A percentile compares a stretch with the other conserved stretches of the same genome.
These are phyloP conservation scores for Chelidonichthys spinosus DNA, from an alignment of 2,797 vertebrate species.

Conservation along the genomic window DNA sequence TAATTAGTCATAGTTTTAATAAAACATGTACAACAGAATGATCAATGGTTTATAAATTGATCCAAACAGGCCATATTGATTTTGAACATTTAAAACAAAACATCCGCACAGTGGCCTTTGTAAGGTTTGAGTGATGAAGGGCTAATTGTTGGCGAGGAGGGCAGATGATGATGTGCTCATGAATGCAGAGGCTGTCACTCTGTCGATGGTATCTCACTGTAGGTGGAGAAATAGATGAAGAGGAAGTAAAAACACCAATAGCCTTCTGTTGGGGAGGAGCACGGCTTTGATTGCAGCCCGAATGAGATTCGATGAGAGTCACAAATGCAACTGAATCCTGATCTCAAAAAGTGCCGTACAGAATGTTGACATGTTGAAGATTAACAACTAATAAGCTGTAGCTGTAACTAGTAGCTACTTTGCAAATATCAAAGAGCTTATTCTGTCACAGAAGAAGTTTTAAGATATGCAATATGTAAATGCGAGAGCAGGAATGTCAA, in stretches of 20 bases:
- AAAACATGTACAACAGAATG: not conserved
- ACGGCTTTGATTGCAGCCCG: constrained; percentile 32
- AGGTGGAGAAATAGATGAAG: constrained; percentile 61
- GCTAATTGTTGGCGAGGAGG: constrained; percentile 65
- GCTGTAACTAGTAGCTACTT: too few relatives aligned
- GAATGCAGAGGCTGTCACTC: constrained; percentile 66
- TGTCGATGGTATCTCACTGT: constrained; percentile 49
- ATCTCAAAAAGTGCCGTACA: not conserved
- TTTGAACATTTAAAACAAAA: constrained; percentile 16
- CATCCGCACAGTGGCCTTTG: constrained; percentile 7
- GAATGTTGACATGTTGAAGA: not conserved
- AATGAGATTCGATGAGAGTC: constrained; percentile 24
- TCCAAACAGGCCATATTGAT: constrained; percentile 8
- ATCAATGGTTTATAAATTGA: not conserved
- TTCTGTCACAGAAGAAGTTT: not conserved
- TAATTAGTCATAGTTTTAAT: not conserved
- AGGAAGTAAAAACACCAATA: constrained; percentile 26
- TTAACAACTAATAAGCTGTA: not conserved
- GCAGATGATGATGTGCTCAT: constrained; percentile 66
- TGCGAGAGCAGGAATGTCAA: not conserved
- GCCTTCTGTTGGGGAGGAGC: constrained; percentile 39
- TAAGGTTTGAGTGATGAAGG: constrained; percentile 70
- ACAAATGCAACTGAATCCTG: constrained; percentile 9
- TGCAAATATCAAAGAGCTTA: not conserved
- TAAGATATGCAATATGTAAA: not conserved